phyloP scores from a whole-genome alignment of 2,113 vertebrate genomes.

The Pseudorectes ferrugineus region DNA sequence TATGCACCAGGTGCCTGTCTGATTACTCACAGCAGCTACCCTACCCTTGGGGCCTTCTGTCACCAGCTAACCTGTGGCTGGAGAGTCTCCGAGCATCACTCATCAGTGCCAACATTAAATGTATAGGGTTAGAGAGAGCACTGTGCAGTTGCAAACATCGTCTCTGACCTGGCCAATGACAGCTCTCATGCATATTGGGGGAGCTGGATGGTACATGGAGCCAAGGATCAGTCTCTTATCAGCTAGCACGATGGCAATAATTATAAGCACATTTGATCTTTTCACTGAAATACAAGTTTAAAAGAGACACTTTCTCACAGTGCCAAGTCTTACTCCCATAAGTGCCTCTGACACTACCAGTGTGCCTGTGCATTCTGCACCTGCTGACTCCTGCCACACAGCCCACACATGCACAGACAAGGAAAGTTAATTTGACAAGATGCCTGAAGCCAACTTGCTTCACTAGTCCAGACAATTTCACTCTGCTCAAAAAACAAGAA shows the following conservation, averaged over 20 bases:
- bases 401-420: rapidly evolving
- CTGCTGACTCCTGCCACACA: background rate
- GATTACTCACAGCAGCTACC: background rate
- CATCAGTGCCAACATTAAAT: background rate
- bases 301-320: background rate
- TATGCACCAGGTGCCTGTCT: background rate
- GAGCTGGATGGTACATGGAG: background rate
- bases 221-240: background rate
- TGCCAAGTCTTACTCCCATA: background rate
- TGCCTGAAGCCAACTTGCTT: background rate
- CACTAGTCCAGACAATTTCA: background rate
- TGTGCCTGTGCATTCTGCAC: background rate
- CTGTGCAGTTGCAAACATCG: background rate
- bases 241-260: background rate
- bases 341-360: background rate
- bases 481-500: background rate
- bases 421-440: background rate
- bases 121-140: background rate
- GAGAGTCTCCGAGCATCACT: background rate
- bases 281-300: background rate
- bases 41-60: background rate
- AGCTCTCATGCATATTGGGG: background rate
- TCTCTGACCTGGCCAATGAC: background rate
- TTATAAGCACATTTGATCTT: background rate
- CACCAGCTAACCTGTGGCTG: background rate